These are phyloP conservation scores for Aurelia aurita DNA, from an alignment of 30 jellyfish, hydroid and myxozoan genomes.

Conservation along the genomic window DNA sequence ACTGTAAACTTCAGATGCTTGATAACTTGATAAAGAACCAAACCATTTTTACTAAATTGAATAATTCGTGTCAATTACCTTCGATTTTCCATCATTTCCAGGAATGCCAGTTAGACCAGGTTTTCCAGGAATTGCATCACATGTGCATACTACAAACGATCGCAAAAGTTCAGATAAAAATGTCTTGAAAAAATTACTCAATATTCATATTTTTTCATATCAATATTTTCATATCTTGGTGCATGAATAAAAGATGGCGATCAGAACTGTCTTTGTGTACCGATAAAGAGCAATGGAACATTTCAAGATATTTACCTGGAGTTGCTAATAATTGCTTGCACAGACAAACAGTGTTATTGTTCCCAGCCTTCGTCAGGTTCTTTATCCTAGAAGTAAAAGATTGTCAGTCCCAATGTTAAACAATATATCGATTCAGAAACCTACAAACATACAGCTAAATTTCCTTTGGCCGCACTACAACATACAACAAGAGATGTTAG, in stretches of 20 bases:
- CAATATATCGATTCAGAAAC: too few species aligned
- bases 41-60: too few species aligned
- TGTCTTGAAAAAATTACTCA: too few species aligned
- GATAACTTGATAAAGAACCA: too few species aligned
- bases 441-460: too few species aligned
- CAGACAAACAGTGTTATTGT: slow-evolving; percentile 15
- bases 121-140: slow-evolving; percentile 18
- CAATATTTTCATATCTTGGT: too few species aligned
- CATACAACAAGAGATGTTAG: too few species aligned
- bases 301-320: slow-evolving; percentile 34
- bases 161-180: not conserved
- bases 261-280: too few species aligned
- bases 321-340: slow-evolving; percentile 51
- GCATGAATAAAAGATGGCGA: not conserved
- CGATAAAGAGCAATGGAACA: too few species aligned
- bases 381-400: slow-evolving; percentile 20
- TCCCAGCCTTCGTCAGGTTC: slow-evolving; percentile 30
- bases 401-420: not conserved
- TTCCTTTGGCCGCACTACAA: too few species aligned
- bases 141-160: slow-evolving; percentile 44
- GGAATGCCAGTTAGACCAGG: not conserved
- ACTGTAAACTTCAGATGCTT: too few species aligned
- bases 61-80: slow-evolving; percentile 3
- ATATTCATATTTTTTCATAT: too few species aligned
- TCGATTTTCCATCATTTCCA: slow-evolving; percentile 21